A percentile compares a stretch with the other conserved stretches of the same genome.
Evolutionary conservation across 37 sponge, comb jelly and placozoan genomes (phyloP).

Genomic region (Cladorhizidae sp.): DNA sequence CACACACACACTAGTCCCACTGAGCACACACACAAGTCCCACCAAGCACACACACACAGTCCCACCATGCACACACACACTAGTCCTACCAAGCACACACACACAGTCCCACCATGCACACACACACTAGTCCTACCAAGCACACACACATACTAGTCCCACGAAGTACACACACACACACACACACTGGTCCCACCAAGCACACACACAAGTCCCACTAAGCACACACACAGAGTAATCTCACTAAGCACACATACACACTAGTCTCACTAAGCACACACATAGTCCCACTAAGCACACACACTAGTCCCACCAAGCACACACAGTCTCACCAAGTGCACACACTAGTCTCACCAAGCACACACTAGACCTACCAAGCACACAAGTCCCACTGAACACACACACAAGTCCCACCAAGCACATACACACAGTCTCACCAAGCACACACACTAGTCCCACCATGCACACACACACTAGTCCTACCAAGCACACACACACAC

Average conservation of each 20-base stretch:
- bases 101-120: background rate
- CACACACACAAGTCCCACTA: background rate
- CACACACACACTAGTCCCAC: too few species aligned
- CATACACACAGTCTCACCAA: too few species aligned
- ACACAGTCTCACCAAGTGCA: too few species aligned
- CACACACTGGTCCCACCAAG: background rate
- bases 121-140: slow-evolving; percentile 31
- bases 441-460: background rate
- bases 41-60: slow-evolving; percentile 8
- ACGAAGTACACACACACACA: too few species aligned
- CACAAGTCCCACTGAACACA: background rate
- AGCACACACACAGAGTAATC: background rate
- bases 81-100: background rate
- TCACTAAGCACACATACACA: background rate
- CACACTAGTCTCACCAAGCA: too few species aligned
- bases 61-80: background rate
- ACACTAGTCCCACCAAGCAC: too few species aligned
- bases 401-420: background rate
- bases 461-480: background rate
- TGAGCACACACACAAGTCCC: too few species aligned
- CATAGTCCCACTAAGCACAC: too few species aligned
- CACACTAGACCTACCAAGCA: background rate
- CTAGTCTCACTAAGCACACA: background rate
- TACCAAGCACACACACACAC: background rate
- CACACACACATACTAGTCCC: too few species aligned